These are phyloP conservation scores for Nemopilema nomurai DNA, from an alignment of 30 jellyfish, hydroid and myxozoan genomes.

Conservation along the genomic window DNA sequence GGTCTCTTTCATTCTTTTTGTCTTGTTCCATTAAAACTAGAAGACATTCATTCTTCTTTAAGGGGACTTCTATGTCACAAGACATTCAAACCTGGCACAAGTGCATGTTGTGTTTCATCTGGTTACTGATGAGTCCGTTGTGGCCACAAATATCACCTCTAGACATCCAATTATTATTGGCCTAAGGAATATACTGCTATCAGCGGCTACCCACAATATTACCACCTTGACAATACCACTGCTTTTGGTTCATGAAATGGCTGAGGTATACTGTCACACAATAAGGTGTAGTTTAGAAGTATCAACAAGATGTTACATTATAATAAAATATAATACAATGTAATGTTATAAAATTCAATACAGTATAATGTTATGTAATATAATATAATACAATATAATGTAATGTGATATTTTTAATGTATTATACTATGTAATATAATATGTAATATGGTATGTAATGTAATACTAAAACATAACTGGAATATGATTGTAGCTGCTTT, in stretches of 20 bases:
- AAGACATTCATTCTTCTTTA: background rate
- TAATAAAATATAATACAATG: too few species aligned
- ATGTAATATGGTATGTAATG: background rate
- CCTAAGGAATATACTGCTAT: slow-evolving; percentile 80
- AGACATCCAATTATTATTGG: slow-evolving; percentile 93
- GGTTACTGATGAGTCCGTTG: slow-evolving; percentile 87
- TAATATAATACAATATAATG: too few species aligned
- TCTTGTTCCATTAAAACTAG: background rate
- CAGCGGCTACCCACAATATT: slow-evolving; percentile 92
- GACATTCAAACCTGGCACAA: slow-evolving; percentile 93
- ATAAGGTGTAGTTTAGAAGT: too few species aligned
- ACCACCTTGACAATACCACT: slow-evolving; percentile 83
- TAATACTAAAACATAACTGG: background rate
- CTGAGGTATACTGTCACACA: slow-evolving; percentile 89
- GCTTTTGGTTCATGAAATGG: slow-evolving; percentile 87
- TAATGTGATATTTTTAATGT: background rate
- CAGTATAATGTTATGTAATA: background rate
- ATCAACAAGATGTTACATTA: too few species aligned
- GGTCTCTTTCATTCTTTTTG: background rate
- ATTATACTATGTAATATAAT: background rate
- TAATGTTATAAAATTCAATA: too few species aligned
- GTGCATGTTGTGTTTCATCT: slow-evolving; percentile 93
- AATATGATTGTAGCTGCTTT: background rate
- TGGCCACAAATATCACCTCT: slow-evolving; percentile 67
- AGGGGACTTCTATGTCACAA: slow-evolving; percentile 93